Percentiles rank a stretch among this genome's conserved stretches.
phyloP scores from a whole-genome alignment of 2,888 invertebrate genomes.

The Rosalia funebris region DNA sequence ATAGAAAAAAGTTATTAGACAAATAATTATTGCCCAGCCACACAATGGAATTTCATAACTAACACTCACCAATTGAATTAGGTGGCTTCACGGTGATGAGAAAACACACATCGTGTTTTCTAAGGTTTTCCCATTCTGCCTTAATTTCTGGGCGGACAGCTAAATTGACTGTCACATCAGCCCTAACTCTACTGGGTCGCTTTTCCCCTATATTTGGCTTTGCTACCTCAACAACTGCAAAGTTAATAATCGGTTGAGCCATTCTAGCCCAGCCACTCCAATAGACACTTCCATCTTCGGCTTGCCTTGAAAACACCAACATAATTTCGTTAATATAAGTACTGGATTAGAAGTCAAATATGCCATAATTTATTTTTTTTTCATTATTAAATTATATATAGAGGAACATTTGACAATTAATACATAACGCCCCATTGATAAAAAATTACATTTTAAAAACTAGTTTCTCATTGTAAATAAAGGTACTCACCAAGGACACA shows the following conservation, averaged over 20 bases:
- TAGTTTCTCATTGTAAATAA: too few species aligned
- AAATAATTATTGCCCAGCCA: too few species aligned
- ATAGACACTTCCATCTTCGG: conserved; percentile 86
- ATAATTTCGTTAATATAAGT: too few species aligned
- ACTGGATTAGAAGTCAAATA: too few species aligned
- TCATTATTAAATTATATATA: too few species aligned
- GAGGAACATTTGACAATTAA: too few species aligned
- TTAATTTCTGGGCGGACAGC: conserved; percentile 92
- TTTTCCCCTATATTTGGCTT: conserved; percentile 93
- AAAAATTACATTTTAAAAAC: too few species aligned
- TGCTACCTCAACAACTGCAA: conserved; percentile 94
- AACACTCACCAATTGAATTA: conserved; percentile 79
- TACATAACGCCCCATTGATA: too few species aligned
- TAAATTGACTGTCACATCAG: conserved; percentile 93
- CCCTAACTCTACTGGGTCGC: conserved; percentile 93
- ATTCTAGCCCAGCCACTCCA: conserved; percentile 99
- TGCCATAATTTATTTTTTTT: too few species aligned
- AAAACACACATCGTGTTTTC: conserved; percentile 98
- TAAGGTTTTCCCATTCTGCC: conserved; percentile 94
- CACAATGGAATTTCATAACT: too few species aligned
- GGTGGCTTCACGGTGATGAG: conserved; percentile 90
- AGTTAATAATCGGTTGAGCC: conserved; percentile 93
- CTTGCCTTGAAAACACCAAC: conserved; percentile 68
- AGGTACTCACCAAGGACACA: conserved; percentile 88
- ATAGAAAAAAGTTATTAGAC: too few species aligned